A percentile compares a stretch with the other conserved stretches of the same genome.
phyloP scores from a whole-genome alignment of 1,140 invertebrate genomes.

The Schlechtendalia chinensis region DNA sequence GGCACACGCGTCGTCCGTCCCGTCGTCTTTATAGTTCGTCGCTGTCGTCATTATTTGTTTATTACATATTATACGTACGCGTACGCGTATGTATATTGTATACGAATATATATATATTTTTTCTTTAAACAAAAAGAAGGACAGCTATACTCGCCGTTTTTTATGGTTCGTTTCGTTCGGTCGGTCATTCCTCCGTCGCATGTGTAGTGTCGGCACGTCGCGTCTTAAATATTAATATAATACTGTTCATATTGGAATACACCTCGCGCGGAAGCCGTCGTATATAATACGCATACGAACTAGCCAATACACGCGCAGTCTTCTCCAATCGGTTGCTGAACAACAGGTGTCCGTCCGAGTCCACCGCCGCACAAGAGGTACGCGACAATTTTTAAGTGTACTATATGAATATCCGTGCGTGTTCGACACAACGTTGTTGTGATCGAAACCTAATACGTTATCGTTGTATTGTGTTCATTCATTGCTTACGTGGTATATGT shows the following conservation, averaged over 20 bases:
- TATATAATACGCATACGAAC: not conserved
- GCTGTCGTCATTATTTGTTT: not conserved
- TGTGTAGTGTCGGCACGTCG: too few relatives aligned
- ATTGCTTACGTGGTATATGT: not conserved
- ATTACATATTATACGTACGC: too few relatives aligned
- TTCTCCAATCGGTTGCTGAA: not conserved
- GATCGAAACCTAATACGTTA: too few relatives aligned
- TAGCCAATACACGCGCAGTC: not conserved
- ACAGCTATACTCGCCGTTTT: not conserved
- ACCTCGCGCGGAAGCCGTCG: not conserved
- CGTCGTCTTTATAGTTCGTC: too few relatives aligned
- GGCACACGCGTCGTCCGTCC: not conserved
- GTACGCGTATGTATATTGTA: not conserved
- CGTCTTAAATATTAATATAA: too few relatives aligned
- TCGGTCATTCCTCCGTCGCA: not conserved
- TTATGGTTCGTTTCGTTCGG: not conserved
- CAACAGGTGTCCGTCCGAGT: not conserved
- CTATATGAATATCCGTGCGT: not conserved
- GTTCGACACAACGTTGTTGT: not conserved
- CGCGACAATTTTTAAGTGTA: not conserved
- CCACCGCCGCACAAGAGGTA: not conserved
- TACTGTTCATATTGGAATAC: too few relatives aligned
- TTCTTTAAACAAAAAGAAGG: not conserved
- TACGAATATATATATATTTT: not conserved
- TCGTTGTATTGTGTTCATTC: too few relatives aligned